Percentiles rank a stretch among this genome's conserved stretches.
phyloP scores from a whole-genome alignment of 2,113 vertebrate genomes.

The Odobenus rosmarus region DNA sequence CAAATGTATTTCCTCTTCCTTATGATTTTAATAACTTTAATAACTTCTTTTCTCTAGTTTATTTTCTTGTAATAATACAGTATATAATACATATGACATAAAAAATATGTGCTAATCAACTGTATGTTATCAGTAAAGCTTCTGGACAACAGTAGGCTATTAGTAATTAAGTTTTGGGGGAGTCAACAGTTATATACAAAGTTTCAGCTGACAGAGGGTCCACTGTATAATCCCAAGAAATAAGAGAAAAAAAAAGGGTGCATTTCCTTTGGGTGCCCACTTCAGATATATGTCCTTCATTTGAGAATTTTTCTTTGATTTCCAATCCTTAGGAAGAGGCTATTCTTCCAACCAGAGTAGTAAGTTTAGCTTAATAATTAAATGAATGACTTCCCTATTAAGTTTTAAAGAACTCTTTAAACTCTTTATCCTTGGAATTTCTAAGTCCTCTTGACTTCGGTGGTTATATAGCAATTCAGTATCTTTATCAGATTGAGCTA shows the following conservation, averaged over 20 bases:
- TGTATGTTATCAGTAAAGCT: background rate
- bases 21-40: background rate
- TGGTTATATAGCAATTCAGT: background rate
- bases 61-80: background rate
- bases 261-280: background rate
- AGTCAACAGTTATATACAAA: background rate
- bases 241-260: background rate
- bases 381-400: background rate
- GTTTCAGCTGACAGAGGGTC: background rate
- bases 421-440: background rate
- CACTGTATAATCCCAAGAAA: background rate
- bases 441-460: background rate
- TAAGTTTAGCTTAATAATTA: background rate
- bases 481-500: background rate
- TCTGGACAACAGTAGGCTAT: background rate
- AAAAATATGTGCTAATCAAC: background rate
- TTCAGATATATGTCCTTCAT: background rate
- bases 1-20: background rate
- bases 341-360: background rate
- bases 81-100: background rate
- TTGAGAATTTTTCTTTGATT: conserved; percentile 1
- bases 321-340: background rate
- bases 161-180: background rate
- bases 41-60: background rate
- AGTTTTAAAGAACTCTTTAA: conserved; percentile 1